Evolutionary conservation across 2,888 invertebrate species (phyloP), one percentile per base, ranked within the genome.

Genomic region (Carpatolechia fugitivella): DNA sequence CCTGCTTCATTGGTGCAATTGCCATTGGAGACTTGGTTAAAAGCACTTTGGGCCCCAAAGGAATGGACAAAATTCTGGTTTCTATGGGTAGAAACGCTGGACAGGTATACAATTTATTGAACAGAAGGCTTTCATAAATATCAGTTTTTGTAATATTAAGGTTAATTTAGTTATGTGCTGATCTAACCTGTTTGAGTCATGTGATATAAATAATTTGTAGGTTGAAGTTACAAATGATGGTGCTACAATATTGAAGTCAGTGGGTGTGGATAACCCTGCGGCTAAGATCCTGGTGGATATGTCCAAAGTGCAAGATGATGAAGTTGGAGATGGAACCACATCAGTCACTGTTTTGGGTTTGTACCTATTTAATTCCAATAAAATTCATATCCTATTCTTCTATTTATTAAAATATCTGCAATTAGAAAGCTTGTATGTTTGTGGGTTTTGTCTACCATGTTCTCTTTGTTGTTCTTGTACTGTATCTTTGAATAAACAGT

Each of bases 311-410:
- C 99, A 99, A 80, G 99, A 99, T 89, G 98, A 98, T 78, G 99
- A 99, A 92, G 99, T 99, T 57, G 99, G 99, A 44, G 99, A 99
- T 92, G 99, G 99, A 11, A 99, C 99, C n/a, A 99, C 99, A 38
- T 99, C 99, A 0, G 99, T 99, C 0, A 98, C 99, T 53, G 99
- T 98, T 40, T 86, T 95, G 61, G 94, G 94, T 94, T 80, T 13
- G 16, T 48, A 35, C 50, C 33, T 8, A 1, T 38, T 38, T 36
- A 14, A n/a, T n/a, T n/a, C n/a, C n/a, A n/a, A n/a, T n/a, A n/a
- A n/a, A n/a, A n/a, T n/a, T n/a, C n/a, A n/a, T n/a, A n/a, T n/a
- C n/a, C n/a, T n/a, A n/a, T n/a, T n/a, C n/a, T n/a, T n/a, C n/a
- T n/a, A n/a, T n/a, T n/a, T n/a, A n/a, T n/a, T n/a, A n/a, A n/a